A percentile compares a stretch with the other conserved stretches of the same genome.
Conservation (phyloP, 2,888 invertebrate genomes). For the Cephus runcator region DNA sequence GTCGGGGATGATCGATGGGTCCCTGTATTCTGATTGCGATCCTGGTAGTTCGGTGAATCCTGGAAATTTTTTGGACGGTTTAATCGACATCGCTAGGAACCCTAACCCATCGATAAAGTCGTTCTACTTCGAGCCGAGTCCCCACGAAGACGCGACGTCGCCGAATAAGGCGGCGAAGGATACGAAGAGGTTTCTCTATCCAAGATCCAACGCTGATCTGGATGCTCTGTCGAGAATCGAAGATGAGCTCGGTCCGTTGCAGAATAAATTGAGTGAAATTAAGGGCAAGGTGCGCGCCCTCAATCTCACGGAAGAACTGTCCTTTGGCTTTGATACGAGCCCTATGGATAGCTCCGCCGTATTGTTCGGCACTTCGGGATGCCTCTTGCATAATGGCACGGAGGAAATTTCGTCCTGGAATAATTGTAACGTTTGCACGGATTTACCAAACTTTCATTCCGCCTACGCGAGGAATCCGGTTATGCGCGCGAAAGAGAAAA, state of each 20-base stretch:
- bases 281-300: slow-evolving; percentile 37
- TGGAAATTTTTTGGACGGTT: slow-evolving; percentile 18
- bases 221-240: slow-evolving; percentile 39
- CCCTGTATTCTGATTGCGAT: background rate
- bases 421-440: background rate
- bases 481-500: background rate
- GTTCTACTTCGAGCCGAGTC: slow-evolving; percentile 37
- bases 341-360: background rate
- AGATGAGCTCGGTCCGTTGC: slow-evolving; percentile 40
- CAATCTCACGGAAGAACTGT: slow-evolving; percentile 18
- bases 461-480: background rate
- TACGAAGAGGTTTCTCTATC: slow-evolving; percentile 1
- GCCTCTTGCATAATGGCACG: background rate
- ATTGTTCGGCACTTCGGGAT: background rate
- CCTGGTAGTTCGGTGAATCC: background rate
- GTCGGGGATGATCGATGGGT: background rate
- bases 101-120: slow-evolving; percentile 41
- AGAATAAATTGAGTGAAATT: slow-evolving; percentile 39
- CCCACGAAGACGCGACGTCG: slow-evolving; percentile 12
- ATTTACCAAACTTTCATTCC: background rate
- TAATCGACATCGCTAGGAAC: slow-evolving; percentile 40
- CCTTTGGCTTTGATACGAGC: background rate
- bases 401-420: background rate
- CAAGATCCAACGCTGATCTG: slow-evolving; percentile 29
- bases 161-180: background rate